Base-by-base conservation (phyloP, 1,140 invertebrate species). In the Drosophila obscura region DNA sequence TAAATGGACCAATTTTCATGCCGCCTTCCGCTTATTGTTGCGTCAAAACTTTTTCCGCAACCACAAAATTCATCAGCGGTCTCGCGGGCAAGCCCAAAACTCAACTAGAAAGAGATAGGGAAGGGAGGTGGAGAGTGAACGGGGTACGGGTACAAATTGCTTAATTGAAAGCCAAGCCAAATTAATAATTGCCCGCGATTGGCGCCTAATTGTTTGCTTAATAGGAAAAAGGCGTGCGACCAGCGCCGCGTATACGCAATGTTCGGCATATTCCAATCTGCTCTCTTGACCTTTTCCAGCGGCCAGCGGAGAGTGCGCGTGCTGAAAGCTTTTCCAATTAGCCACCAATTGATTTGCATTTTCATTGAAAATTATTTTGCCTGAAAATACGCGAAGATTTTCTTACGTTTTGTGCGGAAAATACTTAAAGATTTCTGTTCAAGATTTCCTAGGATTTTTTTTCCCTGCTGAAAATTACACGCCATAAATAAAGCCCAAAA, bases 101-200 rank as follows among this genome's bases (percentile, higher is more conserved):
- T 60, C 28, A 41, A 60, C 72, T 78, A 19, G 19, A 19, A 19
- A 19, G 19, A 19, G 6, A 5, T 0, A 16, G 16, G 16, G 6
- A 5, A 1, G 11, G 19, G 13, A 6, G 11, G 6, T 16, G 53
- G 9, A 22, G 24, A n/a, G 19, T 44, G 59, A n/a, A 22, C 11
- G 41, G 59, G 13, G 39, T 44, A 39, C 44, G 50, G 61, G 50
- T 63, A 41, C 64, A 81, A 85, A 85, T 85, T 82, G 82, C 69
- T 75, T 87, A 82, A 87, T 85, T 85, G 71, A 82, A 85, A 85
- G 78, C 78, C 69, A 78, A 87, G 71, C 74, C 74, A 78, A 85
- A 85, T 87, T 87, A 87, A 87, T 87, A 87, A 87, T 87, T 76
- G 78, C 58, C 73, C 61, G 73, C 81, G 66, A 85, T 85, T 85